Percentiles rank a stretch among this genome's conserved stretches.
phyloP scores from a whole-genome alignment of 2,888 invertebrate genomes.

The Tetragonisca angustula region DNA sequence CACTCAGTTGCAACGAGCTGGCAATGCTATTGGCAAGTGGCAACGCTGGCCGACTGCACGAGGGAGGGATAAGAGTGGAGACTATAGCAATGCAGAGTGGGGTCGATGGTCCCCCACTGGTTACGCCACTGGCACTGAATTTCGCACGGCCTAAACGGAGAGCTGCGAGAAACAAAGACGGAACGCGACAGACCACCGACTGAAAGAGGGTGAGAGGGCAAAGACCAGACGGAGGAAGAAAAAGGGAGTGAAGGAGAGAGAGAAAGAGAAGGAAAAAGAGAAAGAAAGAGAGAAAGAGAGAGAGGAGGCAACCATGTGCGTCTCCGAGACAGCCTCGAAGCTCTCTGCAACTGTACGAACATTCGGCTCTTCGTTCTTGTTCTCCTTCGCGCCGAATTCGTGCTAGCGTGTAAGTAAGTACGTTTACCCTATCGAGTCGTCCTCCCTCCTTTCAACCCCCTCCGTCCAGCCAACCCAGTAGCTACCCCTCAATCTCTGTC shows the following conservation, averaged over 20 bases:
- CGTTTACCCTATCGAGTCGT: slow-evolving; percentile 58
- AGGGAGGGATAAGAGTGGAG: slow-evolving; percentile 57
- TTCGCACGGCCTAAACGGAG: slow-evolving; percentile 66
- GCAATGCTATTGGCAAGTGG: slow-evolving; percentile 73
- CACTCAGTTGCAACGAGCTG: slow-evolving; percentile 66
- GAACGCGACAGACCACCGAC: slow-evolving; percentile 51
- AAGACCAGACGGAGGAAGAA: slow-evolving; percentile 15
- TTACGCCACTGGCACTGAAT: slow-evolving; percentile 72
- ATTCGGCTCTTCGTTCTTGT: slow-evolving; percentile 43
- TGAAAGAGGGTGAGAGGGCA: slow-evolving; percentile 43
- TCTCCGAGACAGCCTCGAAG: slow-evolving; percentile 61
- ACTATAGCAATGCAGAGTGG: slow-evolving; percentile 56
- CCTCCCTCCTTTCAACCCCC: slow-evolving; percentile 24
- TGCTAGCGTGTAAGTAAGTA: slow-evolving; percentile 64
- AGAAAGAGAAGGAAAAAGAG: slow-evolving; percentile 16
- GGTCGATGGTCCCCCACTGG: slow-evolving; percentile 53
- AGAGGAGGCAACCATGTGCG: slow-evolving; percentile 69
- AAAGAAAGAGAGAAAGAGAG: slow-evolving; percentile 32
- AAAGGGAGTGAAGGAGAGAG: slow-evolving; percentile 32
- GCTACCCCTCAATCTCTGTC: slow-evolving; percentile 17
- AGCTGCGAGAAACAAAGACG: slow-evolving; percentile 57
- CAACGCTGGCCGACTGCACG: slow-evolving; percentile 60
- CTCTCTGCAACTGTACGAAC: slow-evolving; percentile 47
- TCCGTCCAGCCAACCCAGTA: slow-evolving; percentile 10
- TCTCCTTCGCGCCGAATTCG: slow-evolving; percentile 67